Base-by-base conservation (phyloP, 2,888 invertebrate species). In the Agrypnus murinus region DNA sequence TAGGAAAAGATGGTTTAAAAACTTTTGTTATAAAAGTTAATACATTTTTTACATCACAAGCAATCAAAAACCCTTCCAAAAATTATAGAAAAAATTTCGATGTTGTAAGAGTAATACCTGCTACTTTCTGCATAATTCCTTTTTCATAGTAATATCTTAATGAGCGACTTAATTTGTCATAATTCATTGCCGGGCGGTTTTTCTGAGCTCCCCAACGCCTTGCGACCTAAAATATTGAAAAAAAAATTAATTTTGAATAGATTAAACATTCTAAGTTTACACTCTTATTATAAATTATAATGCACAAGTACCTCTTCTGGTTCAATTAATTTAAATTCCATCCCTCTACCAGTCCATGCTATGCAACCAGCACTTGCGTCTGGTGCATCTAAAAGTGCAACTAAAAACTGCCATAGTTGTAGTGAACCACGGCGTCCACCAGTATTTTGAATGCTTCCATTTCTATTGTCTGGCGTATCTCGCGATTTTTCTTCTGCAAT, bases 111-210 rank as follows among this genome's bases (percentile, higher is more conserved):
- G n/a, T n/a, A n/a, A 12, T 85, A 89, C 94, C 96, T 65, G 96
- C 95, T 0, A 98, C 98, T 86, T 98, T 98, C 86, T 97, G 97
- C 97, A 98, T 97, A 81, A 98, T 98, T n/a, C 97, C 97, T 84
- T 98, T 98, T 85, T 98, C 97, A 84, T 98, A 98, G 84, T 98
- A 98, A 81, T 98, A 98, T n/a, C 98, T 90, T 43, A 98, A 88
- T 0, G 97, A 97, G 6, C 98, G 89, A 40, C 97, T 97, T 55
- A 98, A 87, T 84, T 98, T 98, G 86, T 98, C 98, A 83, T 98
- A 98, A 87, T 98, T 98, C 98, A 98, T 98, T 0, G 97, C 97
- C 0, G 97, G 97, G 0, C 97, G 88, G 87, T 98, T 98, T 87
- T 98, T 98, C 86, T 97, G 97, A 4, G 97, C 92, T 0, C 98